These are phyloP conservation scores for Andinoacara biseriatus DNA, from an alignment of 2,113 vertebrate species.

Conservation along the genomic window DNA sequence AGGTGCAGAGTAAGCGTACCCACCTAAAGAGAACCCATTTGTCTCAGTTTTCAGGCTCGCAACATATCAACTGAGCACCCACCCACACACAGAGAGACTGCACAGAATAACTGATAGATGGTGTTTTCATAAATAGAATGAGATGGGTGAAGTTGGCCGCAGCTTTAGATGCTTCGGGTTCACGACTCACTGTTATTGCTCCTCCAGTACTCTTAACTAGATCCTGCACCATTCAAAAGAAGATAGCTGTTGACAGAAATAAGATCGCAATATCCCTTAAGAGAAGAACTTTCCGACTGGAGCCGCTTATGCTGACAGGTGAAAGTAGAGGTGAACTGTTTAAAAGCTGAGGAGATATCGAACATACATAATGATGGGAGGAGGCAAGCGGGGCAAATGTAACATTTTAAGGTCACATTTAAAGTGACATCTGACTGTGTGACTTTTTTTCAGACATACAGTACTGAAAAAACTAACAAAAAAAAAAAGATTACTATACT, in stretches of 20 bases:
- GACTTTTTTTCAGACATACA: background rate
- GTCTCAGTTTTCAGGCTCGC: conserved; percentile 8
- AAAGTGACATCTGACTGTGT: background rate
- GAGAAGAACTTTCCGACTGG: background rate
- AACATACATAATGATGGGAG: background rate
- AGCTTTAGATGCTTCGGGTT: conserved; percentile 31
- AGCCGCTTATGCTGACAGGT: background rate
- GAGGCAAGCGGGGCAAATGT: background rate
- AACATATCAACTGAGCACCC: background rate
- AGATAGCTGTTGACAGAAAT: conserved; percentile 36
- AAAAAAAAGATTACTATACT: background rate
- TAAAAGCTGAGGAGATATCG: background rate
- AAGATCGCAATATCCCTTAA: conserved; percentile 26
- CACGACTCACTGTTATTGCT: conserved; percentile 17
- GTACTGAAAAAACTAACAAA: background rate
- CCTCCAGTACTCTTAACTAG: conserved; percentile 20
- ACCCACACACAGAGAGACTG: background rate
- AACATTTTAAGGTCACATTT: conserved; percentile 7
- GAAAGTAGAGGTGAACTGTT: background rate
- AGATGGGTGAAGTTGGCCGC: conserved; percentile 14
- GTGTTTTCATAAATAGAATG: conserved; percentile 8
- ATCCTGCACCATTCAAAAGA: conserved; percentile 8
- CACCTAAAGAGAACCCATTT: conserved; percentile 12
- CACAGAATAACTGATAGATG: conserved; percentile 20
- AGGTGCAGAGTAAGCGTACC: conserved; percentile 7